phyloP scores from a whole-genome alignment of 2,888 invertebrate genomes.

The Agrilus cyanescens region DNA sequence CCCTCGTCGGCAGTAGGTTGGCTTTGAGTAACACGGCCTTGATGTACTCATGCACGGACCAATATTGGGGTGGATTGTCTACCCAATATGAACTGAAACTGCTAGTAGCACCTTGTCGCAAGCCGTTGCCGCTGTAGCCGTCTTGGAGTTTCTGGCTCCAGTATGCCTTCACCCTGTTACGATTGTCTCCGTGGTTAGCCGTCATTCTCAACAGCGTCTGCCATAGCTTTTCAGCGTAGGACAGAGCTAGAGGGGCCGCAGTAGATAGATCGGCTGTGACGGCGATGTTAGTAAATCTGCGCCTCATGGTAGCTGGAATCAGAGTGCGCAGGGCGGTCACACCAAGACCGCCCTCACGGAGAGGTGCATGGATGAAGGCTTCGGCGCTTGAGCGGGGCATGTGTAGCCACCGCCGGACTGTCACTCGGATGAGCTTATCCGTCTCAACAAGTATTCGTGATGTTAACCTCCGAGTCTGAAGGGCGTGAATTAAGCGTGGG shows the following conservation, averaged over 20 bases:
- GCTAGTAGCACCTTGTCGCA: conserved; percentile 2
- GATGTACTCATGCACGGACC: conserved; percentile 20
- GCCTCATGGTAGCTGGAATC: conserved; percentile 2
- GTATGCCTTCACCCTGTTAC: conserved; percentile 1
- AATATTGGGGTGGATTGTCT: conserved; percentile 12
- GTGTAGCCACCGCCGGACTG: conserved; percentile 32
- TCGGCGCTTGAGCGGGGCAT: conserved; percentile 33
- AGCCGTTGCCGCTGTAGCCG: conserved; percentile 6
- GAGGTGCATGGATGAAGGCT: conserved; percentile 20
- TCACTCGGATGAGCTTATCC: conserved; percentile 18
- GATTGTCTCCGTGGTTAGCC: no score
- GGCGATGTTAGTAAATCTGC: conserved; percentile 1
- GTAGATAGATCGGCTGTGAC: not conserved
- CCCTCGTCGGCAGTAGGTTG: conserved; percentile 17
- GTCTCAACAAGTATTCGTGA: conserved; percentile 17
- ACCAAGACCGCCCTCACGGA: conserved; percentile 13
- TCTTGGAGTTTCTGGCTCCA: conserved; percentile 4
- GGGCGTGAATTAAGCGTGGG: conserved; percentile 25
- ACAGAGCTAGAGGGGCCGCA: conserved; percentile 1
- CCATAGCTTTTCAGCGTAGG: not conserved
- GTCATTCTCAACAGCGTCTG: not conserved
- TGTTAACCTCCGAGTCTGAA: conserved; percentile 23
- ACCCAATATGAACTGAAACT: conserved; percentile 7
- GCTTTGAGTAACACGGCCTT: conserved; percentile 17
- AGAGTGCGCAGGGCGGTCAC: conserved; percentile 1